A percentile compares a stretch with the other conserved stretches of the same genome.
Evolutionary conservation across 2,113 vertebrate species (phyloP).

Genomic region (Notarius quadriscutis): DNA sequence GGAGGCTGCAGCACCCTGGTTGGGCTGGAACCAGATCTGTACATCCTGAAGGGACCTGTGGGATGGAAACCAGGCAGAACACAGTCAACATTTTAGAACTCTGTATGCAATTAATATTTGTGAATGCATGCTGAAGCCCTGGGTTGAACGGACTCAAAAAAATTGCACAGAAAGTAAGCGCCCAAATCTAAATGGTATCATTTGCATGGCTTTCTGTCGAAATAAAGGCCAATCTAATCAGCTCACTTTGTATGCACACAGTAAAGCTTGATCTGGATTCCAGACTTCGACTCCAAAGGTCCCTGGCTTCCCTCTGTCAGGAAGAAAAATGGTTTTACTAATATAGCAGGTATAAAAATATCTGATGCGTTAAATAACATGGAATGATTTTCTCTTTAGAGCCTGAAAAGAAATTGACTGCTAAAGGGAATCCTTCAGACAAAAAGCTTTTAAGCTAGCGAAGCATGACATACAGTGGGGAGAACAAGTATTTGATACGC

Average conservation of each 20-base stretch:
- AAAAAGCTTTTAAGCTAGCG: neutral
- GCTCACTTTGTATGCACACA: conserved; percentile 98
- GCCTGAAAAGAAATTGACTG: neutral
- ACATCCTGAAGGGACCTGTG: conserved; percentile 91
- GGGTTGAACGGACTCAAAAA: neutral
- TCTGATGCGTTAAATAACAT: neutral
- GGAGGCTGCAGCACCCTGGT: conserved; percentile 71
- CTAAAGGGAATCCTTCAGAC: neutral
- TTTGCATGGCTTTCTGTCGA: neutral
- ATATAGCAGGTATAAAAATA: neutral
- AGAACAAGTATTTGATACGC: too few species aligned
- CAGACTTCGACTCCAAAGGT: conserved; percentile 82
- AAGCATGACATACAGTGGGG: neutral
- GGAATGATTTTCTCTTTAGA: neutral
- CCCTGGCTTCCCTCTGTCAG: conserved; percentile 84
- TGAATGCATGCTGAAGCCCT: conserved; percentile 13
- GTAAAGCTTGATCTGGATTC: conserved; percentile 95
- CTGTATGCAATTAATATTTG: conserved; percentile 24
- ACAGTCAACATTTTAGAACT: conserved; percentile 13
- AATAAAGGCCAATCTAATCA: conserved; percentile 1
- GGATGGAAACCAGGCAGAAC: conserved; percentile 33
- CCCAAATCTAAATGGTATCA: neutral
- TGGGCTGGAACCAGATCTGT: conserved; percentile 96
- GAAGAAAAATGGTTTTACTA: conserved; percentile 1
- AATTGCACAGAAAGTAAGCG: neutral